These are phyloP conservation scores for Paraescarpia echinospica DNA, from an alignment of 1,140 invertebrate genomes.

Conservation along the genomic window DNA sequence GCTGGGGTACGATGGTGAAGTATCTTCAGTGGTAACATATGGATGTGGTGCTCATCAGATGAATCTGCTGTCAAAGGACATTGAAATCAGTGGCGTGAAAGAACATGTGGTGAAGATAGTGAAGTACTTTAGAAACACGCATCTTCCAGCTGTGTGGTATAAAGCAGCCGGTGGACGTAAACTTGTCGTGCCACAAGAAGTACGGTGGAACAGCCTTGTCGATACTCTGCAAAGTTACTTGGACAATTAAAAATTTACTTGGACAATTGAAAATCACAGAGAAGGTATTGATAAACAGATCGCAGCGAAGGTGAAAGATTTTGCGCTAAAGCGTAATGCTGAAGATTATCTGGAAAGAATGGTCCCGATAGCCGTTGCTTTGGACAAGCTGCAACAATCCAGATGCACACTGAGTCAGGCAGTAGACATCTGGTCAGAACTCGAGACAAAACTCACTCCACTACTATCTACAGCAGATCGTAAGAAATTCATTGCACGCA, in stretches of 20 bases:
- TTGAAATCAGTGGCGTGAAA: slow-evolving; percentile 15
- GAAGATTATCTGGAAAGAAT: slow-evolving; percentile 21
- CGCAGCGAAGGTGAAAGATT: not conserved
- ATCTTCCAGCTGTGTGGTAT: slow-evolving; percentile 15
- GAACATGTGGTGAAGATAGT: slow-evolving; percentile 20
- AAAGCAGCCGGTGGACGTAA: slow-evolving; percentile 15
- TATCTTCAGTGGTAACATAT: too few relatives aligned
- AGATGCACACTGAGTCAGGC: slow-evolving; percentile 18
- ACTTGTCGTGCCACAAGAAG: slow-evolving; percentile 20
- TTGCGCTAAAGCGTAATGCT: slow-evolving; percentile 11
- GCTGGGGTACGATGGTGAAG: slow-evolving; percentile 19
- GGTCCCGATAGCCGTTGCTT: slow-evolving; percentile 16
- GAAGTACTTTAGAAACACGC: slow-evolving; percentile 20
- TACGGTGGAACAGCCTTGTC: slow-evolving; percentile 15
- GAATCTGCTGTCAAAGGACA: slow-evolving; percentile 19
- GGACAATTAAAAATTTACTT: slow-evolving; percentile 10
- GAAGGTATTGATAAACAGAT: slow-evolving; percentile 14
- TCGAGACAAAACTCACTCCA: slow-evolving; percentile 20
- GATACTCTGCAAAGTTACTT: slow-evolving; percentile 20
- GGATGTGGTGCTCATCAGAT: slow-evolving; percentile 20
- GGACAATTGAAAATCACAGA: not conserved
- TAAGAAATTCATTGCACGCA: slow-evolving; percentile 19
- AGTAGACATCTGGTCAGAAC: slow-evolving; percentile 21
- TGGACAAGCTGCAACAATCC: slow-evolving; percentile 19
- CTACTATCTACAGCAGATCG: slow-evolving; percentile 9